A percentile compares a stretch with the other conserved stretches of the same genome.
Evolutionary conservation across 2,888 invertebrate species (phyloP).

Genomic region (Drosophila macrospina): DNA sequence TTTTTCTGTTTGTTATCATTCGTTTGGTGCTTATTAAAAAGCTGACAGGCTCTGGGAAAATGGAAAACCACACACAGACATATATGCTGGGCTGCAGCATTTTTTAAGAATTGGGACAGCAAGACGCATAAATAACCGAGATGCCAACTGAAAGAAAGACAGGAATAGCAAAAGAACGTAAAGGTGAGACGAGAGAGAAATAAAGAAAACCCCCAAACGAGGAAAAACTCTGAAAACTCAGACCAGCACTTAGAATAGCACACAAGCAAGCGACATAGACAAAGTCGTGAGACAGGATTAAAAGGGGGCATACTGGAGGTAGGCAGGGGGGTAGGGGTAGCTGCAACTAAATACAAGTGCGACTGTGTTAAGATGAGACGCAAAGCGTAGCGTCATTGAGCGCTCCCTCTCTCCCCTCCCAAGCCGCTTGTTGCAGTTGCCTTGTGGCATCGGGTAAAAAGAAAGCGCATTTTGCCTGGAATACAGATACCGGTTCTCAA

Average conservation of each 20-base stretch:
- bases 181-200: constrained; percentile 8
- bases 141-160: constrained; percentile 59
- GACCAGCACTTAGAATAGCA: constrained; percentile 76
- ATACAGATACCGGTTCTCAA: constrained; percentile 76
- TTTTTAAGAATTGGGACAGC: constrained; percentile 77
- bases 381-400: constrained; percentile 48
- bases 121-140: constrained; percentile 79
- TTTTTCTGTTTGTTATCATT: neutral
- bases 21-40: constrained; percentile 68
- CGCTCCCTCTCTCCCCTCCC: neutral
- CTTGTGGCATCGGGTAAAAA: constrained; percentile 61
- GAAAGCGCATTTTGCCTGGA: constrained; percentile 61
- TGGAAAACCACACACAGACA: constrained; percentile 51
- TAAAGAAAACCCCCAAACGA: constrained; percentile 19
- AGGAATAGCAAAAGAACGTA: constrained; percentile 13
- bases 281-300: constrained; percentile 43
- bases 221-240: constrained; percentile 49
- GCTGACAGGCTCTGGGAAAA: constrained; percentile 45
- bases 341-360: constrained; percentile 76
- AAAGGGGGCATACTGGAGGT: neutral
- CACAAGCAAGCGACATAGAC: constrained; percentile 62
- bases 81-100: constrained; percentile 50
- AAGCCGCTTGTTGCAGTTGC: neutral
- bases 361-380: constrained; percentile 59
- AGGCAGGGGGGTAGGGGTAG: constrained; percentile 11